Evolutionary conservation across 2,888 invertebrate species (phyloP), one percentile per base, ranked within the genome.

Genomic region (Corbicula japonica): DNA sequence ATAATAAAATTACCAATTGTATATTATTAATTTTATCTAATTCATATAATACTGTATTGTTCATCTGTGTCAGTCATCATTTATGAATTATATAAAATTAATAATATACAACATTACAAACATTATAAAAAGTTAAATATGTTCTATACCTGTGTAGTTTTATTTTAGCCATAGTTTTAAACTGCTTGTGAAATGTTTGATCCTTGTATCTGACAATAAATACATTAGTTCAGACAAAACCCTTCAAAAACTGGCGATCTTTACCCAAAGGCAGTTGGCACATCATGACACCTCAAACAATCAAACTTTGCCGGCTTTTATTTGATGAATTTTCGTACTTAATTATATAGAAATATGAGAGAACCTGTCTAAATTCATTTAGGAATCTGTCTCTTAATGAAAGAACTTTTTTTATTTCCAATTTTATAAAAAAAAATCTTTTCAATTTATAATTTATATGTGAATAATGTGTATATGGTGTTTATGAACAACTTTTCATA

Each of bases 271-370:
- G 60, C 60, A 70, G 48, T 46, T 58, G 69, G 69, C 56, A 69
- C 69, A 44, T 21, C 28, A 38, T 69, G 58, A 58, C 41, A 69
- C 69, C n/a, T 38, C 60, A 60, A 70, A 48, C 60, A 60, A 70
- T 69, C 38, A 50, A 26, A 34, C 34, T 30, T 70, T 60, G 21
- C 60, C 60, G 15, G 60, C 60, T 35, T 34, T 23, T 48, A 52
- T 66, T 52, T 66, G 26, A 28, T 30, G 52, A 52, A 54, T 35
- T 54, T 35, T 66, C n/a, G n/a, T n/a, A n/a, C n/a, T n/a, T n/a
- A n/a, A n/a, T n/a, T n/a, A n/a, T n/a, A n/a, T n/a, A n/a, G n/a
- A n/a, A n/a, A n/a, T n/a, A n/a, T n/a, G n/a, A n/a, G n/a, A n/a
- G n/a, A n/a, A n/a, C n/a, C n/a, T n/a, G n/a, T n/a, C n/a, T n/a